Conservation (phyloP, 2,113 vertebrate species). For the Thermophis baileyi region DNA sequence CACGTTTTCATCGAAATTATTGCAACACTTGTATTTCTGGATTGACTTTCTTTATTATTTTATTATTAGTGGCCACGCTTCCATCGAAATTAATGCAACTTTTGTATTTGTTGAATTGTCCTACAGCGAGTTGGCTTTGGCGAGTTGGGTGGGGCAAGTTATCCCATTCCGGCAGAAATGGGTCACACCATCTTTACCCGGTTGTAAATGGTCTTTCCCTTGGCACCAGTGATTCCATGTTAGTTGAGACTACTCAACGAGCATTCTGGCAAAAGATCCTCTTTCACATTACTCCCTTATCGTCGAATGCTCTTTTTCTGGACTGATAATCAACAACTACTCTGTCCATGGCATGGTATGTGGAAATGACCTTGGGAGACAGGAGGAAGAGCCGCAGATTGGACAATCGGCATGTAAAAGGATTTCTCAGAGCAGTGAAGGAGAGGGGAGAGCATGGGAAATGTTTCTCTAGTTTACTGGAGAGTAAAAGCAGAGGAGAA, state of each 20-base stretch:
- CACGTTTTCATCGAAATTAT: neutral
- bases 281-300: neutral
- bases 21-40: neutral
- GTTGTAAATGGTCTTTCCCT: neutral
- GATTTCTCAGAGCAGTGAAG: no score
- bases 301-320: neutral
- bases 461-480: no score
- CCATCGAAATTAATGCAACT: neutral
- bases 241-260: neutral
- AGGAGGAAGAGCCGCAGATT: no score
- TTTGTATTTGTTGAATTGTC: neutral
- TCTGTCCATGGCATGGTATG: neutral
- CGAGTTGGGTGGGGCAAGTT: neutral
- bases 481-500: no score
- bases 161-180: neutral
- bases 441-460: no score
- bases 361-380: neutral
- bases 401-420: no score
- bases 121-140: neutral
- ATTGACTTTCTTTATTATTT: neutral
- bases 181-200: neutral
- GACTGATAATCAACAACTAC: neutral
- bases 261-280: neutral
- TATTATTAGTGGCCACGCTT: neutral
- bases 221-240: no score